Evolutionary conservation across 2,113 vertebrate species (phyloP).

Genomic region (Talpa occidentalis): DNA sequence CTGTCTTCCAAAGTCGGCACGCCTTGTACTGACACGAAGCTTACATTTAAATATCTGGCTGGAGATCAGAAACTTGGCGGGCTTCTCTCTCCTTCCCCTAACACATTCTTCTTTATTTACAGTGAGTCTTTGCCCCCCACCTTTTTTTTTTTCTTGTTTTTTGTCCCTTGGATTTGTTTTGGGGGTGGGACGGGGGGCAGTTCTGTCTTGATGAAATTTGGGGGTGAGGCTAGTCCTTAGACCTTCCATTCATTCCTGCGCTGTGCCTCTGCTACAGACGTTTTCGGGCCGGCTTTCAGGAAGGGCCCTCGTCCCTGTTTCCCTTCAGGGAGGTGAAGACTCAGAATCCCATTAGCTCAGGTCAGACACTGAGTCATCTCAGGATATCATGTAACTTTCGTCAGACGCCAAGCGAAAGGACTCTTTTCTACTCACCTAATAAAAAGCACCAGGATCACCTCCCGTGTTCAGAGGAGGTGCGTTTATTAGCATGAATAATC

Average conservation of each 20-base stretch:
- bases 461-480: background rate
- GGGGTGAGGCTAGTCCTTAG: background rate
- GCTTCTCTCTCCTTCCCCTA: constrained; percentile 54
- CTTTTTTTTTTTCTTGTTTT: background rate
- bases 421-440: background rate
- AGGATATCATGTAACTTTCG: background rate
- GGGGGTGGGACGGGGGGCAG: background rate
- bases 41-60: constrained; percentile 82
- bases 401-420: background rate
- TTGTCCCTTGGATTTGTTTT: background rate
- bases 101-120: constrained; percentile 31
- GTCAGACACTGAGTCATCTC: background rate
- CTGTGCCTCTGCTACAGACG: background rate
- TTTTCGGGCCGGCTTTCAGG: rapidly evolving
- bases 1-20: constrained; percentile 70
- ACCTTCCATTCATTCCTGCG: background rate
- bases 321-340: background rate
- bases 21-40: constrained; percentile 78
- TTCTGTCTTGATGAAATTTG: background rate
- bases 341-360: background rate
- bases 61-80: background rate
- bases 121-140: no score
- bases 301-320: background rate
- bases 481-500: background rate
- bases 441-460: background rate